These are phyloP conservation scores for Dallia pectoralis DNA, from an alignment of 2,797 vertebrate species.

Conservation along the genomic window DNA sequence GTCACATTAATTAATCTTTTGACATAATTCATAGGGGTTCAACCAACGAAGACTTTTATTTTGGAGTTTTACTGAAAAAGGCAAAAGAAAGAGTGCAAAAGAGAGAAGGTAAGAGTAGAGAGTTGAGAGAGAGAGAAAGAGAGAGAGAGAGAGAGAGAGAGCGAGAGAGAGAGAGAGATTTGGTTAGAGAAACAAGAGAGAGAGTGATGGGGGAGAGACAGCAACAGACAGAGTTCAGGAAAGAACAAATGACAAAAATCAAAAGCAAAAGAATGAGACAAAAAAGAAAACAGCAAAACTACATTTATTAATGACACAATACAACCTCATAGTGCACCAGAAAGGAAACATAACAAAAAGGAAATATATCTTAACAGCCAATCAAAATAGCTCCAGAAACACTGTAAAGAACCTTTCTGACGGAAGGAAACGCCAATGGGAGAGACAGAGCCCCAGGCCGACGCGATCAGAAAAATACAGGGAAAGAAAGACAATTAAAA, in stretches of 20 bases:
- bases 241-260: neutral
- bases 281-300: neutral
- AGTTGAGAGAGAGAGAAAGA: neutral
- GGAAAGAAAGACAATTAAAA: neutral
- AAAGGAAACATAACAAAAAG: constrained; percentile 27
- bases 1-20: neutral
- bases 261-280: neutral
- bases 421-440: constrained; percentile 19
- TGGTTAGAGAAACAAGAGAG: neutral
- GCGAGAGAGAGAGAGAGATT: neutral
- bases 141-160: neutral
- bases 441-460: neutral
- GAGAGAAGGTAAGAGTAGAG: neutral
- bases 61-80: neutral
- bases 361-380: constrained; percentile 41
- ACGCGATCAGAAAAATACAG: neutral
- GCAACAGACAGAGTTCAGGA: neutral
- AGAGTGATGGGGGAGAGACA: neutral
- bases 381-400: constrained; percentile 37
- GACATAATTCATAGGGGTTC: too few relatives aligned
- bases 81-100: neutral
- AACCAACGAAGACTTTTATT: neutral
- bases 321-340: constrained; percentile 18
- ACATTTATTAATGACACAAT: constrained; percentile 14
- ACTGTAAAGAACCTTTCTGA: constrained; percentile 24